Percentiles rank a stretch among this genome's conserved stretches.
Conservation (phyloP, 2,888 invertebrate species). For the Tipula helvola region DNA sequence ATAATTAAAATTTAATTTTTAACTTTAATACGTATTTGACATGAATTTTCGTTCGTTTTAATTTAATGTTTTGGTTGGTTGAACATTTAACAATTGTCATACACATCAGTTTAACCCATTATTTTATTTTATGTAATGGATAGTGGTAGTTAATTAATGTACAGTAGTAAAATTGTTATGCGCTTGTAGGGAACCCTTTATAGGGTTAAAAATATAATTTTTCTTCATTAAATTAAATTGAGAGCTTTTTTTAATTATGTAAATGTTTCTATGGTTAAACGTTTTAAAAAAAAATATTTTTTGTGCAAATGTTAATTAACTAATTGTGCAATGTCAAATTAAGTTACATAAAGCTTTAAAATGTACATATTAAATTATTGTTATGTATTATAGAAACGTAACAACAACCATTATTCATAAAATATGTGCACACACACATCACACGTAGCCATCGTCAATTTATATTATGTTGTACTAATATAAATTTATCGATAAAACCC, state of each 20-base stretch:
- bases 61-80: neutral
- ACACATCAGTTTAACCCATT: neutral
- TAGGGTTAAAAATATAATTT: no score
- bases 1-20: neutral
- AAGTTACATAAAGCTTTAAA: neutral
- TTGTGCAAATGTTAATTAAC: neutral
- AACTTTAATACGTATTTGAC: neutral
- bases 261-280: no score
- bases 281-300: no score
- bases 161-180: no score
- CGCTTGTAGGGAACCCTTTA: no score
- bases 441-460: neutral
- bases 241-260: no score
- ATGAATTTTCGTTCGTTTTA: neutral
- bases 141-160: no score
- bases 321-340: neutral
- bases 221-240: no score
- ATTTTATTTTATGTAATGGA: no score
- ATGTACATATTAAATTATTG: neutral
- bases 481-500: neutral
- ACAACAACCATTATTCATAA: neutral
- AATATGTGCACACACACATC: neutral
- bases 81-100: neutral
- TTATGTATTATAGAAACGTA: neutral
- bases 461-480: neutral